Evolutionary conservation across 2,888 invertebrate species (phyloP), one percentile per base, ranked within the genome.

Genomic region (Leucoptera coffeella): DNA sequence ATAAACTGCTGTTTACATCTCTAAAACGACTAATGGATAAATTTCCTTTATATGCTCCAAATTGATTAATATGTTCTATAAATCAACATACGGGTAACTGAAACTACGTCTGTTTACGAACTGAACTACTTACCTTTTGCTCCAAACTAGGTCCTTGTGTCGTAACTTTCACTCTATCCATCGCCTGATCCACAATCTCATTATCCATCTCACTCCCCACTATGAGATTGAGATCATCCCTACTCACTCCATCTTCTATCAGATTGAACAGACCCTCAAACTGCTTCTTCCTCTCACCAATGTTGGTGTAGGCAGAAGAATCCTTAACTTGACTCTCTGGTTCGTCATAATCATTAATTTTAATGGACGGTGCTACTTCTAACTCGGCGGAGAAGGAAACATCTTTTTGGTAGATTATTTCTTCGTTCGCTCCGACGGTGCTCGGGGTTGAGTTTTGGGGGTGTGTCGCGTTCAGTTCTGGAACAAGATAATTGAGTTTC

Each of bases 401-500:
- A 42, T 84, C 85, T 54, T 84, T 85, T 54, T 85, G 83, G 43
- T 83, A 83, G 19, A 85, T 59, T 31, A 85, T 77, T 50, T 83
- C 83, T 47, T 78, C 80, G 42, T 76, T 17, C 6, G 6, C 17
- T 17, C 6, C 17, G 9, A n/a, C n/a, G n/a, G n/a, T n/a, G n/a
- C n/a, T n/a, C n/a, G n/a, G n/a, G n/a, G n/a, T n/a, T n/a, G n/a
- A n/a, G n/a, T n/a, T n/a, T n/a, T n/a, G n/a, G n/a, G n/a, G n/a
- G n/a, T n/a, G n/a, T n/a, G n/a, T 85, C 35, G 82, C 75, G 56
- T 88, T 87, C 41, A 85, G 61, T 61, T 85, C 88, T 88, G 77
- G 4, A 62, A 62, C 39, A 41, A 42, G 32, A 33, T 26, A 24
- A 4, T n/a, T n/a, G n/a, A 25, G 15, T n/a, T n/a, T n/a, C 9